Conservation (phyloP, 2,888 invertebrate species). For the Pilophorus perplexus region DNA sequence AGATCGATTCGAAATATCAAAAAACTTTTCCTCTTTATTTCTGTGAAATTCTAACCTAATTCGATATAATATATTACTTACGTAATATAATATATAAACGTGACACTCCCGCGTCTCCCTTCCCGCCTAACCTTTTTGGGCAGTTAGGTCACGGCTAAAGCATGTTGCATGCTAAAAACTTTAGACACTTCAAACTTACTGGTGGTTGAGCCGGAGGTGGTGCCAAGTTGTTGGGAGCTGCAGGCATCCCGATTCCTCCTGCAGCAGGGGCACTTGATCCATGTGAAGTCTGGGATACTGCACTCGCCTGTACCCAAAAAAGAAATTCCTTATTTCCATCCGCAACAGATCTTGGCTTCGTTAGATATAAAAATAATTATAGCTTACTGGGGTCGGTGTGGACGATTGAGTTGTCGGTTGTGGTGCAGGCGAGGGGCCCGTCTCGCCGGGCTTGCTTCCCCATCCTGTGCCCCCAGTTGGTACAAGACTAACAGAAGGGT, state of each 20-base stretch:
- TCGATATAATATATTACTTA: too few relatives aligned
- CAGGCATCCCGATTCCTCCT: conserved; percentile 42
- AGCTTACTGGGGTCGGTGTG: conserved; percentile 47
- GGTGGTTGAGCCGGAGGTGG: conserved; percentile 42
- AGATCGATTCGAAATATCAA: too few relatives aligned
- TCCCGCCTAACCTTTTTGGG: too few relatives aligned
- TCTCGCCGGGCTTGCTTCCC: conserved; percentile 61
- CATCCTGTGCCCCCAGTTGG: conserved; percentile 78
- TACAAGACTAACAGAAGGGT: conserved; percentile 74
- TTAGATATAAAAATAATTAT: not conserved
- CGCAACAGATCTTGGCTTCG: not conserved
- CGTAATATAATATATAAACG: too few relatives aligned
- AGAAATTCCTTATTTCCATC: too few relatives aligned
- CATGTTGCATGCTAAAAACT: too few relatives aligned
- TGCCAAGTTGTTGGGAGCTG: conserved; percentile 48
- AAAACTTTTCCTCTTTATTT: too few relatives aligned
- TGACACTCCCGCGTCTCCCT: too few relatives aligned
- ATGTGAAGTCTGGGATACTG: conserved; percentile 27
- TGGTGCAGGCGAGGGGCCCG: conserved; percentile 51
- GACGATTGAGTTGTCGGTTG: conserved; percentile 39
- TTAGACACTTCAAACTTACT: too few relatives aligned
- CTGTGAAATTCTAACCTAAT: too few relatives aligned
- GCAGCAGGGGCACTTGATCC: conserved; percentile 46
- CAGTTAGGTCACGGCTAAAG: too few relatives aligned
- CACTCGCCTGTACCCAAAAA: not conserved